Evolutionary conservation across 2,797 vertebrate genomes (phyloP).

Genomic region (Mallotus villosus): DNA sequence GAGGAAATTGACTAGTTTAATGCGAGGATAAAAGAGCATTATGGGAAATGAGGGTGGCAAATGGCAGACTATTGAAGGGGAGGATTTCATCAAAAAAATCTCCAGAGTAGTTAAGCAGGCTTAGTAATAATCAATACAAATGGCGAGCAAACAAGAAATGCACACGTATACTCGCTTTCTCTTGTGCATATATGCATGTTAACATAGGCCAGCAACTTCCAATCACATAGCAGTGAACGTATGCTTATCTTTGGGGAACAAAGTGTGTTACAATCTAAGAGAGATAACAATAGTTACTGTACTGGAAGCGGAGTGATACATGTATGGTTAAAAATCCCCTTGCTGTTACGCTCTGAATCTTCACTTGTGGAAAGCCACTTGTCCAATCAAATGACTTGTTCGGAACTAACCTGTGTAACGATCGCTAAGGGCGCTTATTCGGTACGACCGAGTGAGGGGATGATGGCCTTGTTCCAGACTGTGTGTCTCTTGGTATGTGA

Average conservation of each 20-base stretch:
- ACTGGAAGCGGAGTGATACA: not conserved
- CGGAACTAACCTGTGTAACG: too few species aligned
- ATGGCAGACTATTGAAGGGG: not conserved
- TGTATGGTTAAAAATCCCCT: not conserved
- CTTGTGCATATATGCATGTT: too few species aligned
- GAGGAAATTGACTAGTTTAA: slow-evolving; percentile 28
- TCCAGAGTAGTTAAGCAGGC: not conserved
- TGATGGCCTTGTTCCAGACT: slow-evolving; percentile 1
- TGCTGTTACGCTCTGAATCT: not conserved
- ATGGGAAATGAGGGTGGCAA: slow-evolving; percentile 35
- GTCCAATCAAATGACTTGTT: too few species aligned
- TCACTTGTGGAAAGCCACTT: too few species aligned
- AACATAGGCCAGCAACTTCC: too few species aligned
- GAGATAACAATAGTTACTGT: too few species aligned
- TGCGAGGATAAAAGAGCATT: slow-evolving; percentile 34
- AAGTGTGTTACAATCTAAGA: too few species aligned
- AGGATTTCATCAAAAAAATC: not conserved
- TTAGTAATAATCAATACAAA: not conserved
- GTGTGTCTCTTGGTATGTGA: not conserved
- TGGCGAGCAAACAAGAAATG: not conserved
- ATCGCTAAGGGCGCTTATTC: too few species aligned
- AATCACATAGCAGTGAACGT: too few species aligned
- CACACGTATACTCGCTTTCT: too few species aligned
- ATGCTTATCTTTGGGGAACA: too few species aligned
- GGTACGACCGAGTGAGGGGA: not conserved